phyloP scores from a whole-genome alignment of 37 sponge, comb jelly and placozoan species.

The Cladorhizidae sp. region DNA sequence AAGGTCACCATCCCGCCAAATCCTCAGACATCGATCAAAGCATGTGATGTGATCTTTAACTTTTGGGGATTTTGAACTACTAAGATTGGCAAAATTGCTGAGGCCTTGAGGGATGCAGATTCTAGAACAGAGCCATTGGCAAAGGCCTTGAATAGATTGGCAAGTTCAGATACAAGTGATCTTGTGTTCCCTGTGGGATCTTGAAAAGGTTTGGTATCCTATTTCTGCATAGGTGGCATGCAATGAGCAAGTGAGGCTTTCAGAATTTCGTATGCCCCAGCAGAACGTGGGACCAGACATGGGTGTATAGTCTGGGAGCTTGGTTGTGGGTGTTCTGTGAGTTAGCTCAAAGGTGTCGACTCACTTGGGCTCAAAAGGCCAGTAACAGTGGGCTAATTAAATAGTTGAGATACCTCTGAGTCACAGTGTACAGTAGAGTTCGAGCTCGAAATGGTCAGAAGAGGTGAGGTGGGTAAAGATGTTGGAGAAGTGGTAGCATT shows the following conservation, averaged over 20 bases:
- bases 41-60: neutral
- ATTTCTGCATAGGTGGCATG: constrained; percentile 9
- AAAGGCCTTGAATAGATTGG: constrained; percentile 15
- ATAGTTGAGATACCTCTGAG: too few species aligned
- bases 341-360: too few species aligned
- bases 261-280: neutral
- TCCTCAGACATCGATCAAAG: neutral
- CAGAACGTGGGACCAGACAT: too few species aligned
- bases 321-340: too few species aligned
- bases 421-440: too few species aligned
- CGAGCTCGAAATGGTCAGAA: too few species aligned
- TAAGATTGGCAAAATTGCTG: neutral
- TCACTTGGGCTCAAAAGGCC: too few species aligned
- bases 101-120: constrained; percentile 8
- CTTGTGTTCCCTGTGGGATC: constrained; percentile 13
- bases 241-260: neutral
- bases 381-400: too few species aligned
- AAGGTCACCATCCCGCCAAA: constrained; percentile 7
- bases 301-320: neutral
- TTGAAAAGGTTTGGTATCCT: neutral
- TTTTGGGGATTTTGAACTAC: constrained; percentile 22
- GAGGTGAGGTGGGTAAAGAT: too few species aligned
- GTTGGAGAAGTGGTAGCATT: too few species aligned
- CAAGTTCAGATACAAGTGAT: constrained; percentile 19
- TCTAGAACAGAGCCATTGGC: constrained; percentile 17